phyloP scores from a whole-genome alignment of 1,140 invertebrate genomes.

The Achroia grisella region DNA sequence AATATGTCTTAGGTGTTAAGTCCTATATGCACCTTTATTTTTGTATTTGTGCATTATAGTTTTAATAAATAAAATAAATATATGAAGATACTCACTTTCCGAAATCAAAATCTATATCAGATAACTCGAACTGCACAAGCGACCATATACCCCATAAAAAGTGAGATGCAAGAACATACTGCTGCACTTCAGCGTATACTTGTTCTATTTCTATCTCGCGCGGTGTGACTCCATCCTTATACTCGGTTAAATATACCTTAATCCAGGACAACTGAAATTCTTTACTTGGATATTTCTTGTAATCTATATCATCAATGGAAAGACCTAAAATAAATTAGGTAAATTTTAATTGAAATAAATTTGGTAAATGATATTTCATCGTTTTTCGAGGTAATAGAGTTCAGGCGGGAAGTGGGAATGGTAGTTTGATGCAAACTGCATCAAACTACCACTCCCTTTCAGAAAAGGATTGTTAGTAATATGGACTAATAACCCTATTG shows the following conservation, averaged over 20 bases:
- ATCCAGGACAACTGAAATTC: slow-evolving; percentile 91
- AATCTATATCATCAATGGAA: slow-evolving; percentile 80
- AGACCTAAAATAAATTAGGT: slow-evolving; percentile 75
- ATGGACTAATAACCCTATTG: too few relatives aligned
- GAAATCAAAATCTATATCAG: slow-evolving; percentile 96
- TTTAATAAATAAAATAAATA: too few relatives aligned
- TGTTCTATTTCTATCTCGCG: slow-evolving; percentile 78
- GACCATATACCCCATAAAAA: slow-evolving; percentile 96
- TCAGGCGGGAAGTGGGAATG: too few relatives aligned
- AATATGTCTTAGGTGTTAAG: too few relatives aligned
- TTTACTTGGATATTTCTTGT: slow-evolving; percentile 84
- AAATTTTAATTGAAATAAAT: too few relatives aligned
- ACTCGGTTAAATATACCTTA: slow-evolving; percentile 81
- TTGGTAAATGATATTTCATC: too few relatives aligned
- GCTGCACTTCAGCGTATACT: slow-evolving; percentile 85
- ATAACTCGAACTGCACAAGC: slow-evolving; percentile 92
- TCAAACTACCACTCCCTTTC: too few relatives aligned
- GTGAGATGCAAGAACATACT: slow-evolving; percentile 87
- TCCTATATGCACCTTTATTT: too few relatives aligned
- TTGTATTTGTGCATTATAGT: too few relatives aligned
- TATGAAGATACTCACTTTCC: slow-evolving; percentile 87
- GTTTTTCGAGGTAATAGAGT: too few relatives aligned
- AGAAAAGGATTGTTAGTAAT: too few relatives aligned
- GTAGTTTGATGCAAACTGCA: too few relatives aligned
- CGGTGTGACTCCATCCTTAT: slow-evolving; percentile 64